Evolutionary conservation across 2,888 invertebrate genomes (phyloP), one percentile per base, ranked within the genome.

Genomic region (Crioceris asparagi): DNA sequence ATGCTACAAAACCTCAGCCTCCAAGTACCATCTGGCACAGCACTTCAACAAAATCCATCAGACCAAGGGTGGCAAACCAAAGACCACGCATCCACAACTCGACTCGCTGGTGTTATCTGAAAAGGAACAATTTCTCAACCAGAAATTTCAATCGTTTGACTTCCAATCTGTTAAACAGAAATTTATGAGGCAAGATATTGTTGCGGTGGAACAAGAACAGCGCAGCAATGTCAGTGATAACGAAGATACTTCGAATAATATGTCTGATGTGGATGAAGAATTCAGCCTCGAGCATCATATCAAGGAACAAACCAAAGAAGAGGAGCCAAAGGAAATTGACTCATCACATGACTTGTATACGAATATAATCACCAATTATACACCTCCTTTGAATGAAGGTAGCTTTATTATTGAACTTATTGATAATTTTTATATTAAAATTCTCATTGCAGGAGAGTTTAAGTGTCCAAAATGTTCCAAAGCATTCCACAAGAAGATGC

Each of bases 1-100:
- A 29, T 75, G 75, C 47, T 60, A 68, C 42, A 72, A 73, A 49
- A 74, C 74, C 1, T 72, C 72, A 34, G 73, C 74, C 0, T 72
- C 72, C 2, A 70, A 69, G 42, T 70, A 71, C 45, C 74, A 74
- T 47, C 54, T 74, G 3, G 62, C 67, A 2, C 70, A 71, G 21
- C 74, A 74, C 46, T 70, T 73, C 37, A 65, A 69, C 12, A 71
- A 72, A 45, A 70, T 69, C 19, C 71, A 72, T 45, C 52, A 55
- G 32, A 46, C 51, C 2, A 63, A 62, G 40, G 36, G 38, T 10
- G 26, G 29, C 11, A 44, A 45, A 19, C 36, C 7, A 21, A 21
- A 21, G 10, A 10, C 6, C 6, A 29, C n/a, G 16, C 29, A 14
- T n/a, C 29, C n/a, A 16, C 16, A 14, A 10, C 10, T 12, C 10